A percentile compares a stretch with the other conserved stretches of the same genome.
phyloP scores from a whole-genome alignment of 1,140 invertebrate genomes.

The Pteromalus puparum region DNA sequence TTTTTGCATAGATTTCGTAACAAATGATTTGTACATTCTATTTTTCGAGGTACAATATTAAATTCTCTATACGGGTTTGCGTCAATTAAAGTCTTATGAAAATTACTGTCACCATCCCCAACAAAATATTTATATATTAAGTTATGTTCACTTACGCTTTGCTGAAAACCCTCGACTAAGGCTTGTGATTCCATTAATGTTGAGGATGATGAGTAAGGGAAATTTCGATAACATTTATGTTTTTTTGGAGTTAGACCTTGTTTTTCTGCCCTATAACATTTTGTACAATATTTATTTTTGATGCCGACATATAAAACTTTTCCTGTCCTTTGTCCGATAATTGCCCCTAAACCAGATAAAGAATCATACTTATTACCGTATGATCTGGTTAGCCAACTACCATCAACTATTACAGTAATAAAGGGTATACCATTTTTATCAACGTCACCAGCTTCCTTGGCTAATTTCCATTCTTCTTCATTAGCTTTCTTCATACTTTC shows the following conservation, averaged over 20 bases:
- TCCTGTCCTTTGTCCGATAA: conserved; percentile 55
- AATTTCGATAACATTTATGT: conserved; percentile 42
- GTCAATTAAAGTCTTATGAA: conserved; percentile 60
- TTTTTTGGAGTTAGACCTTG: too few species aligned
- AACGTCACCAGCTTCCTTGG: conserved; percentile 45
- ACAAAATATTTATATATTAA: neutral
- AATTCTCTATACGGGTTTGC: neutral
- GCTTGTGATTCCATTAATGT: too few species aligned
- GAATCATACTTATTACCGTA: conserved; percentile 54
- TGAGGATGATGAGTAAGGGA: neutral
- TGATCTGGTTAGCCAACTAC: conserved; percentile 60
- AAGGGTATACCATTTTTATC: conserved; percentile 54
- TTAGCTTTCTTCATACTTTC: too few species aligned
- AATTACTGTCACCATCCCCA: conserved; percentile 62
- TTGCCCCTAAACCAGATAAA: conserved; percentile 60
- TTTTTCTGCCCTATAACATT: conserved; percentile 37
- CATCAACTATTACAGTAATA: conserved; percentile 61
- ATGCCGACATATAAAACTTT: conserved; percentile 58
- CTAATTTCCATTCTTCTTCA: conserved; percentile 31
- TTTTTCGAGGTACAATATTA: conserved; percentile 59
- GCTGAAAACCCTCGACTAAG: too few species aligned
- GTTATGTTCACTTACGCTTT: too few species aligned
- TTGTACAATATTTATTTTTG: conserved; percentile 62
- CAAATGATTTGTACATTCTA: conserved; percentile 55
- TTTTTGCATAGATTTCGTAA: too few species aligned